Evolutionary conservation across 2,797 vertebrate genomes (phyloP), one percentile per base, ranked within the genome.

Genomic region (Lepilemur septentrionalis): DNA sequence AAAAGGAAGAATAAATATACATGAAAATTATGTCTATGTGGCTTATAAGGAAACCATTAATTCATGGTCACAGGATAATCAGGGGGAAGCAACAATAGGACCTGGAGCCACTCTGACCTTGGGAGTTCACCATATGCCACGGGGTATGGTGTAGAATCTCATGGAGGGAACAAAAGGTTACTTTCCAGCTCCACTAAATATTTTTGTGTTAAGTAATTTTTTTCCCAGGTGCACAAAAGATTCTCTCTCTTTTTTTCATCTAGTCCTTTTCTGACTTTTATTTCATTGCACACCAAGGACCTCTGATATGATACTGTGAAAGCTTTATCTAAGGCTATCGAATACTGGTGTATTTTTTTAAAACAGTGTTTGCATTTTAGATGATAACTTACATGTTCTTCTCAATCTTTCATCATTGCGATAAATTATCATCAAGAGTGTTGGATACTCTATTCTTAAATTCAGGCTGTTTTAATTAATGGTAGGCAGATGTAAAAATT

Each of bases 181-280:
- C 69, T 92, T 94, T 84, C 28, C 25, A 86, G 48, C 9, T 69
- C 52, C 23, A 50, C 22, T 75, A 65, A 82, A 83, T 59, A 83
- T 65, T 91, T 97, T 85, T 78, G 13, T 67, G 61, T n/a, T n/a
- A 80, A 57, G n/a, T 12, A 81, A 25, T 38, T 90, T 89, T 82
- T 41, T 41, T 89, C 91, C 12, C 13, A 46, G 86, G 9, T 13
- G 32, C 18, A 91, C 67, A 76, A 50, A 91, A 91, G 63, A 81
- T 43, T 43, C 55, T 80, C 8, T 41, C 1, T 65, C 5, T 61
- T 13, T 41, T 41, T 89, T 43, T 18, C 59, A 61, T 72, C 32
- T 70, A 38, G 38, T 59, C 17, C 9, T 86, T 94, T 93, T 75
- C 43, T 38, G 43, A 93, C 23, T 63, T 86, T 83, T 80, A 78